Base-by-base conservation (phyloP, 2,797 vertebrate species). In the Sciaenops ocellatus region DNA sequence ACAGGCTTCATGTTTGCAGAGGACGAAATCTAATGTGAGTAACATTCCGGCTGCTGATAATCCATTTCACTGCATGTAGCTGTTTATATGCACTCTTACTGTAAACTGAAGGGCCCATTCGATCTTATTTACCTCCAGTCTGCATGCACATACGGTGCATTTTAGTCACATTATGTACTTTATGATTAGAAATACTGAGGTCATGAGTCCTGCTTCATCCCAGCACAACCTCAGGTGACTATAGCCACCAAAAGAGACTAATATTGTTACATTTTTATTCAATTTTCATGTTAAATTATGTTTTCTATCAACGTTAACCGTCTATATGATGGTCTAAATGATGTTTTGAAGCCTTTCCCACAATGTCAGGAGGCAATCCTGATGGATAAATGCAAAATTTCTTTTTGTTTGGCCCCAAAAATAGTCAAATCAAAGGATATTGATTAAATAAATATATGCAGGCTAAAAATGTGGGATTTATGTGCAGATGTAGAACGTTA, bases 11-110 rank as follows among this genome's bases (percentile, higher is more conserved):
- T 11, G 74, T 16, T 24, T 5, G 22, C 38, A 30, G 50, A 63
- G 69, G 69, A 30, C 60, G 6, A 0, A 16, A 55, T 16, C 11
- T 20, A 5, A 76, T n/a, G 76, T 81, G 69, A 82, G 81, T 79
- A 63, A 59, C 30, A n/a, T 9, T 15, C 24, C 16, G 11, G 42
- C 16, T 48, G 6, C 12, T 42, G 7, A 16, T n/a, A 0, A 62
- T 62, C 26, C 16, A 1, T 50, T 13, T 26, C 30, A 30, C 38
- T 61, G 59, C 22, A 16, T 26, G 1, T 8, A 22, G 38, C 1
- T 50, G 57, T 56, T 61, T 67, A 59, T 42, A 30, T 28, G 7
- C 1, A 15, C 26, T 46, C 28, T 6, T 16, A 2, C 6, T 18
- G 7, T 7, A 3, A 38, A 15, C 20, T 1, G 34, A 57, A 1